A percentile compares a stretch with the other conserved stretches of the same genome.
phyloP scores from a whole-genome alignment of 2,888 invertebrate genomes.

The Drepanosiphum platanoidis region DNA sequence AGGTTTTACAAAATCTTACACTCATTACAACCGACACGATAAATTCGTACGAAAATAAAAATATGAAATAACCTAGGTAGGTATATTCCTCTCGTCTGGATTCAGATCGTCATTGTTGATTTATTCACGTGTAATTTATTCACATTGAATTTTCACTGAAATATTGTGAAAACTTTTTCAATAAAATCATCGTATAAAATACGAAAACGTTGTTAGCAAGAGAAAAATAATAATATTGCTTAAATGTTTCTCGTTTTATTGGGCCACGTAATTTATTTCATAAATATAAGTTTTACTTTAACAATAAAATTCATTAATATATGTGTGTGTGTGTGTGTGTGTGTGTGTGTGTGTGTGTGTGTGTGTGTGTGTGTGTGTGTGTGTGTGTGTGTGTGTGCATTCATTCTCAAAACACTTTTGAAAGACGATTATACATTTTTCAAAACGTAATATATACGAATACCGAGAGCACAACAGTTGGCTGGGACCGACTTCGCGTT shows the following conservation, averaged over 20 bases:
- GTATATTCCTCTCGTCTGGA: no score
- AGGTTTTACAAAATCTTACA: no score
- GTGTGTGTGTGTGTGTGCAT: no score
- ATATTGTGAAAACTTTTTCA: no score
- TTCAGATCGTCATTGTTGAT: not conserved
- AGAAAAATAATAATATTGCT: not conserved
- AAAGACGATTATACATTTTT: constrained; percentile 22
- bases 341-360: no score
- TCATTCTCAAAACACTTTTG: not conserved
- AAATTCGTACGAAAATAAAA: not conserved
- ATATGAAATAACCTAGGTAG: not conserved
- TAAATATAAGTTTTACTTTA: not conserved
- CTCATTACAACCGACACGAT: no score
- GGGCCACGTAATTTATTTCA: not conserved
- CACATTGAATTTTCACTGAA: not conserved
- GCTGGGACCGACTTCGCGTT: constrained; percentile 9
- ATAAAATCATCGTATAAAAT: not conserved
- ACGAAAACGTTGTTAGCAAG: not conserved
- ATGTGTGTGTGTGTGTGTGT: no score
- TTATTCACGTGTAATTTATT: not conserved
- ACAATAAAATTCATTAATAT: not conserved
- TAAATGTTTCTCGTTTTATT: not conserved
- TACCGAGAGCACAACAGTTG: constrained; percentile 16
- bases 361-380: no score
- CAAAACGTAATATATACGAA: constrained; percentile 15